Percentiles rank a stretch among this genome's conserved stretches.
These are phyloP conservation scores for Nowickia ferox DNA, from an alignment of 2,888 invertebrate genomes.

Conservation along the genomic window DNA sequence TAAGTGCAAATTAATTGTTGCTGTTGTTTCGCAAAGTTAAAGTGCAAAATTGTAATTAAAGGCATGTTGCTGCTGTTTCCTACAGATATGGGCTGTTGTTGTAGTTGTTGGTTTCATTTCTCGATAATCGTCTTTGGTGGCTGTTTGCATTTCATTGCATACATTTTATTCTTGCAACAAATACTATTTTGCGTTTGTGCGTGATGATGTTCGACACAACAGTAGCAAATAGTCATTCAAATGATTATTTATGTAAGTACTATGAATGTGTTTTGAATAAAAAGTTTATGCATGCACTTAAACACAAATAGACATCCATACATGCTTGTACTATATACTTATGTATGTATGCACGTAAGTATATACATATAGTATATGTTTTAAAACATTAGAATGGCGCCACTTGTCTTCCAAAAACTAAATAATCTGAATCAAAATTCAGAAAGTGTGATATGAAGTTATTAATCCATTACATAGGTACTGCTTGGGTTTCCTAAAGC, in stretches of 20 bases:
- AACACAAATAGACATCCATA: not conserved
- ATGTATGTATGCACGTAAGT: not conserved
- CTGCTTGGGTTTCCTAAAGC: too few relatives aligned
- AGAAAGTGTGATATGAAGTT: too few relatives aligned
- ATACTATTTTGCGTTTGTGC: constrained; percentile 27
- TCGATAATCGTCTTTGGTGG: constrained; percentile 42
- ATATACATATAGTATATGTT: not conserved
- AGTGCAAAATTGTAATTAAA: constrained; percentile 65
- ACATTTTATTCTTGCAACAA: constrained; percentile 46
- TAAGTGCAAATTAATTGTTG: constrained; percentile 31
- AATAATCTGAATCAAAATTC: too few relatives aligned
- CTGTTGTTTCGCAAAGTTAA: constrained; percentile 48
- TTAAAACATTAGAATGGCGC: not conserved
- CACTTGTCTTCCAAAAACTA: not conserved
- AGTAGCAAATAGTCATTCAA: constrained; percentile 29
- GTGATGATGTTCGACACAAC: constrained; percentile 51
- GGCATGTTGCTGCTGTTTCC: constrained; percentile 38
- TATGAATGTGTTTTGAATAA: constrained; percentile 13
- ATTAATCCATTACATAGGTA: too few relatives aligned
- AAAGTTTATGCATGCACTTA: not conserved
- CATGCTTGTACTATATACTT: not conserved
- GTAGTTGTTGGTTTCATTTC: constrained; percentile 22
- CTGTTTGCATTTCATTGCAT: constrained; percentile 56
- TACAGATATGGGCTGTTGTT: constrained; percentile 18
- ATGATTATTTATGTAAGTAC: constrained; percentile 20